A percentile compares a stretch with the other conserved stretches of the same genome.
Conservation (phyloP, 2,797 vertebrate genomes). For the Phrynocephalus guinanensis region DNA sequence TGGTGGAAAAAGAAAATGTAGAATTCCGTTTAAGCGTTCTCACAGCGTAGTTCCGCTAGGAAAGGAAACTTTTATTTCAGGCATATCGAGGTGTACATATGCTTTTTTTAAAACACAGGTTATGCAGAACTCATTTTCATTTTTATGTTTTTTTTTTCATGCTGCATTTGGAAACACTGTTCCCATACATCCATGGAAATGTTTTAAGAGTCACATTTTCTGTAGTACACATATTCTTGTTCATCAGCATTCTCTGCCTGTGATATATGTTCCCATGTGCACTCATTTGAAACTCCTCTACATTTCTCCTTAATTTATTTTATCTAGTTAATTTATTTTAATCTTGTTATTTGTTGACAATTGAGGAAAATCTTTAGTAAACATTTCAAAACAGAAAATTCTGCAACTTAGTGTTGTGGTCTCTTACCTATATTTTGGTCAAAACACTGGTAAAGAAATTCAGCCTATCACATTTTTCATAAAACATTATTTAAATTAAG, state of each 20-base stretch:
- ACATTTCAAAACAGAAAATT: conserved; percentile 55
- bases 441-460: conserved; percentile 9
- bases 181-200: not conserved
- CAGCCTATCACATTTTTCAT: conserved; percentile 17
- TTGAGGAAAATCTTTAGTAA: conserved; percentile 26
- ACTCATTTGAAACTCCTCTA: conserved; percentile 13
- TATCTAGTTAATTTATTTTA: conserved; percentile 34
- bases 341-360: conserved; percentile 58
- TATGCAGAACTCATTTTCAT: conserved; percentile 7
- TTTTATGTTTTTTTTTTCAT: conserved; percentile 24
- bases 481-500: not conserved
- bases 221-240: not conserved
- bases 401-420: conserved; percentile 35
- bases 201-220: conserved; percentile 27
- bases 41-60: not conserved
- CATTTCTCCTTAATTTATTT: conserved; percentile 33
- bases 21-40: not conserved
- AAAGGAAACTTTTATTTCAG: conserved; percentile 15
- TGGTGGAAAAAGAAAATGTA: not conserved
- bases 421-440: conserved; percentile 29
- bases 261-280: rapidly evolving
- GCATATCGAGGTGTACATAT: not conserved
- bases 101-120: not conserved
- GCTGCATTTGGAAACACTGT: not conserved
- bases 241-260: not conserved